Evolutionary conservation across 1,140 invertebrate genomes (phyloP).

Genomic region (Zaprionus africanus): DNA sequence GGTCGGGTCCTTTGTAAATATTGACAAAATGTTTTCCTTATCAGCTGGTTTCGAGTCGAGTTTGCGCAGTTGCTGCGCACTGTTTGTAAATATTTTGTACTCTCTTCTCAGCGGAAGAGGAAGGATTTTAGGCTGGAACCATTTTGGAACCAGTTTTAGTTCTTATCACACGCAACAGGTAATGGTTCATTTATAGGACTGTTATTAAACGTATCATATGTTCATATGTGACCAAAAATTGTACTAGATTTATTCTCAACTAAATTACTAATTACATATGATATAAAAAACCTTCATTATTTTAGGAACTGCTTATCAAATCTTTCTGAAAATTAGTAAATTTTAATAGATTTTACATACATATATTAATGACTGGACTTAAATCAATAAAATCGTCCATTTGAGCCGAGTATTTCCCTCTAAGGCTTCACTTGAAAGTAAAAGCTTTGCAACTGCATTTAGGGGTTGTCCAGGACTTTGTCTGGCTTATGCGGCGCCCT

Average conservation of each 20-base stretch:
- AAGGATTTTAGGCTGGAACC: neutral
- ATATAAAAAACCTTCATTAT: too few relatives aligned
- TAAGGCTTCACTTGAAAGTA: slow-evolving; percentile 51
- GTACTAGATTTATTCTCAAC: neutral
- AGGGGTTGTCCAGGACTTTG: slow-evolving; percentile 50
- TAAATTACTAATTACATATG: neutral
- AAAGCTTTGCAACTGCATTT: slow-evolving; percentile 16
- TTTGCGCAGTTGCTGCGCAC: slow-evolving; percentile 62
- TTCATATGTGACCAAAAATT: neutral
- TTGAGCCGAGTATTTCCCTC: slow-evolving; percentile 19
- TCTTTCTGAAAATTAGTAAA: neutral
- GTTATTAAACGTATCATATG: too few relatives aligned
- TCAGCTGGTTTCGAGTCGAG: slow-evolving; percentile 41
- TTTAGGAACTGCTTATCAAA: too few relatives aligned
- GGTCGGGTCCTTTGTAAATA: slow-evolving; percentile 61
- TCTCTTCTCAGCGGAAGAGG: neutral
- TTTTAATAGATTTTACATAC: neutral
- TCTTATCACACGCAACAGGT: neutral
- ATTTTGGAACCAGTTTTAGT: neutral
- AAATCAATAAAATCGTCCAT: slow-evolving; percentile 7
- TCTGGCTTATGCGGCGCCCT: slow-evolving; percentile 66
- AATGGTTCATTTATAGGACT: neutral
- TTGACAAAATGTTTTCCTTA: slow-evolving; percentile 46
- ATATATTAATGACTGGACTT: neutral
- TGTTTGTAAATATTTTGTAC: slow-evolving; percentile 67